Evolutionary conservation across 1,140 invertebrate genomes (phyloP).

Genomic region (Thrips palmi): DNA sequence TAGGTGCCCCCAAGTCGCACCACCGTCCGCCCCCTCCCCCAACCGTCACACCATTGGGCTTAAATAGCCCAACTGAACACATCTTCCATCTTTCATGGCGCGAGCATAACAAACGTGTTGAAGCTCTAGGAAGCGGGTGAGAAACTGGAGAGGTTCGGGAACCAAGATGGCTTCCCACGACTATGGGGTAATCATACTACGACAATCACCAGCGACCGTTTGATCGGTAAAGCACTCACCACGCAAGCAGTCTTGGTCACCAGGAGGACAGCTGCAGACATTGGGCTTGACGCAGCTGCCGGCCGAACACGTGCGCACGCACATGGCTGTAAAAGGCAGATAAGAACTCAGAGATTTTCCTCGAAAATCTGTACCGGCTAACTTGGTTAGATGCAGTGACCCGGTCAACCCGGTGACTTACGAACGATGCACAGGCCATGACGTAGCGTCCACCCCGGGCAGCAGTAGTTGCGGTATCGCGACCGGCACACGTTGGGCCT

Average conservation of each 20-base stretch:
- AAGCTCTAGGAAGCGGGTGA: background rate
- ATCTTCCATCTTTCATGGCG: background rate
- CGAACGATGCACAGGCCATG: slow-evolving; percentile 58
- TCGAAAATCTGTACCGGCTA: slow-evolving; percentile 2
- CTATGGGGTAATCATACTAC: background rate
- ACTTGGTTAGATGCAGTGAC: background rate
- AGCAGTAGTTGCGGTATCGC: slow-evolving; percentile 49
- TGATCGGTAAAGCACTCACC: slow-evolving; percentile 2
- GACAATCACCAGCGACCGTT: background rate
- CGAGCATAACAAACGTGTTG: background rate
- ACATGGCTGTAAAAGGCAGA: slow-evolving; percentile 44
- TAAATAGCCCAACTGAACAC: no score
- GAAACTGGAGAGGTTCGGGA: background rate
- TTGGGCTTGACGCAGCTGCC: slow-evolving; percentile 68
- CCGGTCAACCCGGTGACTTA: slow-evolving; percentile 29
- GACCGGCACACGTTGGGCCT: slow-evolving; percentile 63
- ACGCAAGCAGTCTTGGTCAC: slow-evolving; percentile 14
- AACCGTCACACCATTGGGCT: background rate
- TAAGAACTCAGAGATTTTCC: background rate
- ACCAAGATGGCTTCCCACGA: background rate
- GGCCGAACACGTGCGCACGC: slow-evolving; percentile 44
- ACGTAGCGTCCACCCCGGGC: slow-evolving; percentile 62
- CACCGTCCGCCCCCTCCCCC: background rate
- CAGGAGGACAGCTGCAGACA: slow-evolving; percentile 50
- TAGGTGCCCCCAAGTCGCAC: background rate